A percentile compares a stretch with the other conserved stretches of the same genome.
Conservation (phyloP, 2,888 invertebrate species). For the Lumbricus terrestris region DNA sequence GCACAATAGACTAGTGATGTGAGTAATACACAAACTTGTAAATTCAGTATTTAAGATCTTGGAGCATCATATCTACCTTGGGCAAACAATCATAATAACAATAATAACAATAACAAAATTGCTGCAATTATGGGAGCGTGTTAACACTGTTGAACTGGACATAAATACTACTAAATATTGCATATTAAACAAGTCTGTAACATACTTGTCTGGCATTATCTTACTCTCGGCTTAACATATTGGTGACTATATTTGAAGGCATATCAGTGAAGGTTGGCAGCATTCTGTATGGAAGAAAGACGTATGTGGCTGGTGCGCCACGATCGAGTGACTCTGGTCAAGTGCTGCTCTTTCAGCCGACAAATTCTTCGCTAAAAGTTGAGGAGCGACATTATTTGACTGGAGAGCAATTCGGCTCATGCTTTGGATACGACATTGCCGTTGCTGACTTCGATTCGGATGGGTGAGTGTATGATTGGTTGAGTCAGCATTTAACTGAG, state of each 20-base stretch:
- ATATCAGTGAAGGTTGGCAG: conserved; percentile 25
- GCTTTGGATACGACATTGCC: conserved; percentile 88
- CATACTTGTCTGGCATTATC: neutral
- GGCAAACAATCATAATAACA: too few species aligned
- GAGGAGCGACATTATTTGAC: conserved; percentile 66
- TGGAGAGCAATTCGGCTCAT: conserved; percentile 90
- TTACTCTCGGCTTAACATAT: neutral
- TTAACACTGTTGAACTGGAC: too few species aligned
- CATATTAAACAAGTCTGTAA: neutral
- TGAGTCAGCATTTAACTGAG: too few species aligned
- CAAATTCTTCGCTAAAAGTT: neutral
- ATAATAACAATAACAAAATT: too few species aligned
- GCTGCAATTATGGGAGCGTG: too few species aligned
- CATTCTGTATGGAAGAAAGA: conserved; percentile 24
- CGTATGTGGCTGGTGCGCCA: conserved; percentile 84
- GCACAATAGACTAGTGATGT: too few species aligned
- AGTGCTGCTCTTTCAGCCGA: conserved; percentile 66
- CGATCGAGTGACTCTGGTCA: conserved; percentile 82
- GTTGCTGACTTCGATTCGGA: conserved; percentile 92
- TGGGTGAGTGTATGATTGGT: conserved; percentile 65
- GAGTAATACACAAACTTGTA: too few species aligned
- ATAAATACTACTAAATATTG: neutral
- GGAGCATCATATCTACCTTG: too few species aligned
- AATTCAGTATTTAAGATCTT: too few species aligned
- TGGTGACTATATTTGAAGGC: neutral